These are phyloP conservation scores for Ailuropoda melanoleuca DNA, from an alignment of 2,113 vertebrate genomes.

Conservation along the genomic window DNA sequence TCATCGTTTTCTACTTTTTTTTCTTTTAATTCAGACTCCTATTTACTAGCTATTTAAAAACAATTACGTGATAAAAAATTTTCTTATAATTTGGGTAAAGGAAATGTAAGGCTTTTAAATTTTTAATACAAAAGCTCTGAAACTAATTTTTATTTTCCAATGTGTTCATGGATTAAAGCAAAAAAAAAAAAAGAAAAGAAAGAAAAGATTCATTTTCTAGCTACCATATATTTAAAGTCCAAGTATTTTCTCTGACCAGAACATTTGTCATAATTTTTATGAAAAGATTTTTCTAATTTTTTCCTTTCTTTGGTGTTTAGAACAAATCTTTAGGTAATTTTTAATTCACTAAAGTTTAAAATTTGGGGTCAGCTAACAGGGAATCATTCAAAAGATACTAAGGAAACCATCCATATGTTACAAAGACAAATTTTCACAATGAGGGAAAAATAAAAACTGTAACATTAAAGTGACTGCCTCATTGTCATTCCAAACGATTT, in stretches of 20 bases:
- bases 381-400: neutral
- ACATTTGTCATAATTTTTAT: conserved; percentile 14
- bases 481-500: neutral
- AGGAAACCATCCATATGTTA: neutral
- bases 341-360: neutral
- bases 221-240: neutral
- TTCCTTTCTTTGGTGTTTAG: neutral
- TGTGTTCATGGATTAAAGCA: neutral
- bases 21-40: neutral
- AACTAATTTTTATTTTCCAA: conserved; percentile 32
- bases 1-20: neutral
- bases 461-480: neutral
- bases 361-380: neutral
- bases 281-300: neutral
- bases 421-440: conserved; percentile 3
- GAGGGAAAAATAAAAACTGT: neutral
- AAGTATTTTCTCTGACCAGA: conserved; percentile 6
- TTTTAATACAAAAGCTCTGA: neutral
- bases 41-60: neutral
- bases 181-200: neutral
- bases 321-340: neutral
- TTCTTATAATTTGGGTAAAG: neutral
- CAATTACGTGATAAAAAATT: neutral
- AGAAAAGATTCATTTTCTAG: neutral
- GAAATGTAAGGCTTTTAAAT: neutral